phyloP scores from a whole-genome alignment of 2,113 vertebrate species.

The Athene cunicularia region DNA sequence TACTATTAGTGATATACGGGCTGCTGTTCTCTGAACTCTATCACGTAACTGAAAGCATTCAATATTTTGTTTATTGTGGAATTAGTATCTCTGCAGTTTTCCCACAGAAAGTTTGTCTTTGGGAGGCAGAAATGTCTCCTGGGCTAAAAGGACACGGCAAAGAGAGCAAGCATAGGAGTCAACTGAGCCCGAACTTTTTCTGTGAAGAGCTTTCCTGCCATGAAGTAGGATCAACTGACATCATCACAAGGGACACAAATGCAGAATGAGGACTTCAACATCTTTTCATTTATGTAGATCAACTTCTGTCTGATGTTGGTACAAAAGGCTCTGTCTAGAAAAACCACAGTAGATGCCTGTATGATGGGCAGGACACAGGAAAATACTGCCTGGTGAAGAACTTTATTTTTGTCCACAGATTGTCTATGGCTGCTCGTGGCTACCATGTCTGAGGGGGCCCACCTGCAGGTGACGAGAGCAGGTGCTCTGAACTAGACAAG shows the following conservation, averaged over 20 bases:
- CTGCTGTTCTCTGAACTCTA: not conserved
- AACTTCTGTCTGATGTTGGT: not conserved
- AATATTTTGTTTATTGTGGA: not conserved
- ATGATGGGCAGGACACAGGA: not conserved
- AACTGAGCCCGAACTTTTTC: not conserved
- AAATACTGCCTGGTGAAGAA: not conserved
- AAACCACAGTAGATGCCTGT: not conserved
- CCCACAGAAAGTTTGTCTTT: not conserved
- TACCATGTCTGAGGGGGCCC: rapidly evolving
- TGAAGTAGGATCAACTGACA: not conserved
- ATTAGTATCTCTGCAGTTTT: not conserved
- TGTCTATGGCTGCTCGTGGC: not conserved
- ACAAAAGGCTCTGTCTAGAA: not conserved
- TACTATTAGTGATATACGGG: not conserved
- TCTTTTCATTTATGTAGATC: not conserved
- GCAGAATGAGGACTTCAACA: not conserved
- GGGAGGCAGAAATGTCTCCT: not conserved
- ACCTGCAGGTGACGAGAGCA: not conserved
- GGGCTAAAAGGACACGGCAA: not conserved
- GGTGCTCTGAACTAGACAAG: not conserved
- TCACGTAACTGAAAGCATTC: not conserved
- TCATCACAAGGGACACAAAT: not conserved
- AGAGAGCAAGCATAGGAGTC: not conserved
- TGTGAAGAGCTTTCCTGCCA: not conserved
- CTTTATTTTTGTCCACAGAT: not conserved